phyloP scores from a whole-genome alignment of 2,888 invertebrate species.

The Conomelus anceps region DNA sequence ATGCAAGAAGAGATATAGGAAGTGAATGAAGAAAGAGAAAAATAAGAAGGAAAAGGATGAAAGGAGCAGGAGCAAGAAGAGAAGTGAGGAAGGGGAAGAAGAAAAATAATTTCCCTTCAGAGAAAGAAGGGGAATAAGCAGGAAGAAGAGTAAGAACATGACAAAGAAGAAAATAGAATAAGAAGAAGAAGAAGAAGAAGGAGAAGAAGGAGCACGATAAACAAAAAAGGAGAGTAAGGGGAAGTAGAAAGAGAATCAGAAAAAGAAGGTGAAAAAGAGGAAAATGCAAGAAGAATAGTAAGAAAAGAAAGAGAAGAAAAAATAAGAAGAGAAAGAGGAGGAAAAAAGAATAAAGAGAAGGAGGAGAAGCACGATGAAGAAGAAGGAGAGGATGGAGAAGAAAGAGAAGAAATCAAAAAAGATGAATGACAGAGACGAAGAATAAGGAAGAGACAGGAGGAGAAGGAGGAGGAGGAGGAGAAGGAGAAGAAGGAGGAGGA shows the following conservation, averaged over 20 bases:
- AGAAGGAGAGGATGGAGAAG: not conserved
- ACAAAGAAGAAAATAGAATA: conserved; percentile 1
- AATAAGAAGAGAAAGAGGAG: not conserved
- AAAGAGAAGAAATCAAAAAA: not conserved
- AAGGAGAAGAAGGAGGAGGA: conserved; percentile 17
- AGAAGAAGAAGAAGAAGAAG: conserved; percentile 20
- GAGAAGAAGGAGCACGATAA: conserved; percentile 17
- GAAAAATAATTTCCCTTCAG: too few relatives aligned
- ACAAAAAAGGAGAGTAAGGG: not conserved
- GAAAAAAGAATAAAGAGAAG: not conserved
- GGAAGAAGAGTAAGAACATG: conserved; percentile 12
- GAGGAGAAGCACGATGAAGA: too few relatives aligned
- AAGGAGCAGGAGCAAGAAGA: not conserved
- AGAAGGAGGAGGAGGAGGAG: conserved; percentile 10
- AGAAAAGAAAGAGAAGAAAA: not conserved
- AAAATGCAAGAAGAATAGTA: too few relatives aligned
- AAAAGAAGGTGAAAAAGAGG: not conserved
- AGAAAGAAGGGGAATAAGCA: too few relatives aligned
- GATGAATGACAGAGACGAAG: not conserved
- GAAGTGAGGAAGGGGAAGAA: not conserved
- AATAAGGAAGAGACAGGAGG: not conserved
- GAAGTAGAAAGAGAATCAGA: not conserved
- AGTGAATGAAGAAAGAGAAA: too few relatives aligned
- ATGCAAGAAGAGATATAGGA: too few relatives aligned
- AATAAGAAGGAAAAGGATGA: too few relatives aligned